Evolutionary conservation across 1,140 invertebrate species (phyloP).

Genomic region (Protaetia brevitarsis): DNA sequence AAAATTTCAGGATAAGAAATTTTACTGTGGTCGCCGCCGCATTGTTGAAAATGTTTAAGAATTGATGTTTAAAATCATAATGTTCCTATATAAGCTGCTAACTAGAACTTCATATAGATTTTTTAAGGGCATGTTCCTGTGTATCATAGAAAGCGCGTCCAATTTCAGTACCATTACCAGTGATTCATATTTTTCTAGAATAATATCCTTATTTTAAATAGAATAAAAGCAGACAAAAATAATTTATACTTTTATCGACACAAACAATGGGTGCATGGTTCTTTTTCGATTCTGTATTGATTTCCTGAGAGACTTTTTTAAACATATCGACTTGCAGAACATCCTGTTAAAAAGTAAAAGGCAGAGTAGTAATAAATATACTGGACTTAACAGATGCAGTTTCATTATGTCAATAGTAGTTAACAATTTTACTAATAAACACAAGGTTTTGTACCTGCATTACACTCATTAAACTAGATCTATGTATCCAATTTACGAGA

Average conservation of each 20-base stretch:
- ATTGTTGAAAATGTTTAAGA: conserved; percentile 34
- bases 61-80: conserved; percentile 58
- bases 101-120: conserved; percentile 69
- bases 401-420: too few species aligned
- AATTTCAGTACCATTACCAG: conserved; percentile 60
- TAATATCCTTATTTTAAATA: not conserved
- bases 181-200: conserved; percentile 48
- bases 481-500: too few species aligned
- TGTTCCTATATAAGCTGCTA: conserved; percentile 66
- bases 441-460: too few species aligned
- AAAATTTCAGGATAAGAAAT: conserved; percentile 54
- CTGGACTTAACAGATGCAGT: too few species aligned
- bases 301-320: conserved; percentile 44
- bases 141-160: conserved; percentile 69
- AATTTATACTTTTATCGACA: conserved; percentile 44
- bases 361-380: too few species aligned
- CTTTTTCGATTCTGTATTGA: conserved; percentile 28
- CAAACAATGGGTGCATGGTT: conserved; percentile 44
- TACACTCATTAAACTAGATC: too few species aligned
- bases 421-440: not conserved
- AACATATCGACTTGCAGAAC: conserved; percentile 50
- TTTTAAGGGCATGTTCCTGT: conserved; percentile 58
- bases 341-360: conserved; percentile 38
- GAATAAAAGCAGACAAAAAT: not conserved
- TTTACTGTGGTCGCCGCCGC: conserved; percentile 22